Conservation (phyloP, 2,888 invertebrate species). For the Sabatieria punctata region DNA sequence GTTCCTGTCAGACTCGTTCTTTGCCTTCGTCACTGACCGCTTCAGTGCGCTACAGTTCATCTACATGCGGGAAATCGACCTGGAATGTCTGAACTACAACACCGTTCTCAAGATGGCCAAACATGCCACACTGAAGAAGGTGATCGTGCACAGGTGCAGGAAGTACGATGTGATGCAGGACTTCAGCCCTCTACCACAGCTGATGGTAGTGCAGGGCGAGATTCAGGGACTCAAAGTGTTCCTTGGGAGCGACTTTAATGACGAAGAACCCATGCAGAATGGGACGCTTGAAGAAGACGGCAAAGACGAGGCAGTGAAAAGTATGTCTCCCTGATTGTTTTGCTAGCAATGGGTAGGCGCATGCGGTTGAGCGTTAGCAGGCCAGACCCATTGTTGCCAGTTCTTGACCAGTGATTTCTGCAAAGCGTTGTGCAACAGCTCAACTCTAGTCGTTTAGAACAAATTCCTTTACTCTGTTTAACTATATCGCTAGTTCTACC, state of each 20-base stretch:
- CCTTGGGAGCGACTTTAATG: neutral
- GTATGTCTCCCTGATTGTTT: too few species aligned
- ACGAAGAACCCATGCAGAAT: neutral
- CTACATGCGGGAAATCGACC: conserved; percentile 28
- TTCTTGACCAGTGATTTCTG: too few species aligned
- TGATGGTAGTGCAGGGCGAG: conserved; percentile 29
- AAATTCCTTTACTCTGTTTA: too few species aligned
- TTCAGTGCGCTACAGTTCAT: conserved; percentile 20
- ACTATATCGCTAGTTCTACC: too few species aligned
- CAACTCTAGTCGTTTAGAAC: too few species aligned
- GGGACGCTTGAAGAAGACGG: too few species aligned
- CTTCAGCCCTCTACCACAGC: conserved; percentile 26
- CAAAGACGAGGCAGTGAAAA: too few species aligned
- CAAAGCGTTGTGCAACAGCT: too few species aligned
- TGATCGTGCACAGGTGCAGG: conserved; percentile 18
- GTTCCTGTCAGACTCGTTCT: conserved; percentile 28
- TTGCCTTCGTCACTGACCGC: conserved; percentile 24
- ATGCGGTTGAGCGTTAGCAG: too few species aligned
- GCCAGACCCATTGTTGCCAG: too few species aligned
- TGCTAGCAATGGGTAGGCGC: too few species aligned
- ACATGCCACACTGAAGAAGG: conserved; percentile 24
- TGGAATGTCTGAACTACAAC: conserved; percentile 27
- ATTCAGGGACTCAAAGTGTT: conserved; percentile 25
- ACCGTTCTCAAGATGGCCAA: conserved; percentile 26
- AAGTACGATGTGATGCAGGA: conserved; percentile 29